Evolutionary conservation across 2,888 invertebrate species (phyloP).

Genomic region (Bellardia bayeri): DNA sequence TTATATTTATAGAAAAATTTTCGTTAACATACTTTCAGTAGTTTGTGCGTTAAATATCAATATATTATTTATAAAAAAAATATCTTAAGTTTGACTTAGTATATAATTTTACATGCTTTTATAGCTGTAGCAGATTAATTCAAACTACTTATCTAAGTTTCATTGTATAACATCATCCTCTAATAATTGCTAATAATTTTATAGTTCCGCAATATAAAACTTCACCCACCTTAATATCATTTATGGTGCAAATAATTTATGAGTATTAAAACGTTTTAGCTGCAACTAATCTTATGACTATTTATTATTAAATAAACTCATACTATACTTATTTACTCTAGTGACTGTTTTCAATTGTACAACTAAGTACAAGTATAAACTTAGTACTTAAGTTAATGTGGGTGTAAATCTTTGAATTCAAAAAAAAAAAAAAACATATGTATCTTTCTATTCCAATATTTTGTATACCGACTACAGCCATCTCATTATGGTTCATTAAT

Average conservation of each 20-base stretch:
- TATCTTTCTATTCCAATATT: background rate
- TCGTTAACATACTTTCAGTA: too few relatives aligned
- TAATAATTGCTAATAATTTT: conserved; percentile 2
- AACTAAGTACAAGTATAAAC: background rate
- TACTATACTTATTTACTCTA: background rate
- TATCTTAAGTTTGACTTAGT: too few relatives aligned
- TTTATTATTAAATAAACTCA: background rate
- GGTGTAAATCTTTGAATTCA: conserved; percentile 19
- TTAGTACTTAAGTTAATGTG: conserved; percentile 14
- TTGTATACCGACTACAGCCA: background rate
- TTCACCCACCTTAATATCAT: conserved; percentile 22
- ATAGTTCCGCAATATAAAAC: conserved; percentile 5
- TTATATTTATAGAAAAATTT: too few relatives aligned
- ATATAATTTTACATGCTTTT: too few relatives aligned
- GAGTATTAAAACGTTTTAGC: background rate
- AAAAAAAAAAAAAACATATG: background rate
- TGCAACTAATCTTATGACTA: conserved; percentile 11
- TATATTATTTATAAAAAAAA: too few relatives aligned
- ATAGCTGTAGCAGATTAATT: too few relatives aligned
- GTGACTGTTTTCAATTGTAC: conserved; percentile 12
- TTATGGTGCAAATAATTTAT: background rate
- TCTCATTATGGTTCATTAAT: conserved; percentile 64
- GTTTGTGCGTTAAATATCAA: too few relatives aligned
- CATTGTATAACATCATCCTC: conserved; percentile 8
- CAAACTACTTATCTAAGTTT: too few relatives aligned